Evolutionary conservation across 1,140 invertebrate genomes (phyloP), one percentile per base, ranked within the genome.

Genomic region (Rhagoletis pomonella): DNA sequence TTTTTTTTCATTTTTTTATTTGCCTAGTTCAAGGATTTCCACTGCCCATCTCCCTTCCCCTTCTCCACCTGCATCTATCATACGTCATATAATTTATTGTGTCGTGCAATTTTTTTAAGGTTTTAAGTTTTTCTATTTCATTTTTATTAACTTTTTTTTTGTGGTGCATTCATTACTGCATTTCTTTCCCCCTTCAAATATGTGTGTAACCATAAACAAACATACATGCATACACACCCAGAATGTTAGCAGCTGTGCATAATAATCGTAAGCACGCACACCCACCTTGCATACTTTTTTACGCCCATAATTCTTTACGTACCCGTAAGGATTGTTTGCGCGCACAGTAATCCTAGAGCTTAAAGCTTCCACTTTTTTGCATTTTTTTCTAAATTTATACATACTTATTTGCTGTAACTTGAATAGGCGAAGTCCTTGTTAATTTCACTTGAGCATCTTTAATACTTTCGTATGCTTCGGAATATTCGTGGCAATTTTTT

Each of bases 391-490:
- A 17, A 62, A 14, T 73, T 73, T 42, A 17, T 73, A 1, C 44
- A 12, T 42, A 17, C 44, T 73, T 73, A 17, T 29, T 42, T 73
- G 14, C 44, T 73, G 14, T 73, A 47, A 73, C 42, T 47, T n/a
- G 67, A 73, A 39, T 73, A n/a, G 17, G 67, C 67, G 67, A 44
- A 73, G 42, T 73, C 67, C 67, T 73, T 73, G 67, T 73, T 14
- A 12, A 47, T 39, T 73, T 73, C 67, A 39, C 39, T 73, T 73
- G 14, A 47, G 14, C 67, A 29, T 73, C 44, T 69, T 73, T 19
- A 29, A 12, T 42, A 12, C 29, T 39, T 67, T 67, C 14, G 6
- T 17, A 12, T 73, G 14, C 42, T 42, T 73, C 44, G 44, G 10
- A 73, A 73, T 73, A 47, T 73, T 42, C 14, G 65, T 69, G 19